A percentile compares a stretch with the other conserved stretches of the same genome.
These are phyloP conservation scores for Apis cerana DNA, from an alignment of 1,140 invertebrate genomes.

Conservation along the genomic window DNA sequence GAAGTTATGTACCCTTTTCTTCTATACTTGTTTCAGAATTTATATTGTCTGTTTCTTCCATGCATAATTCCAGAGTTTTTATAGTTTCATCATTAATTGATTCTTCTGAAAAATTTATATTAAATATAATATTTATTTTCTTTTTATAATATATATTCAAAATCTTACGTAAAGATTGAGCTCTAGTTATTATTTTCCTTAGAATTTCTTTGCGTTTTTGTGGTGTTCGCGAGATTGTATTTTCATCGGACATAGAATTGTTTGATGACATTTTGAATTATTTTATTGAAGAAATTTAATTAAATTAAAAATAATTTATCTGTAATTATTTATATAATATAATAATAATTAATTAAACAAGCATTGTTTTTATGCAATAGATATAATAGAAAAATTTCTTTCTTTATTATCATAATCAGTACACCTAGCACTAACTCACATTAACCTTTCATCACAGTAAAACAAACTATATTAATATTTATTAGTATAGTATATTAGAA, in stretches of 20 bases:
- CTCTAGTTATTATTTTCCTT: conserved; percentile 48
- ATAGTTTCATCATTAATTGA: conserved; percentile 46
- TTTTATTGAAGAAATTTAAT: conserved; percentile 1
- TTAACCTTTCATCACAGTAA: conserved; percentile 24
- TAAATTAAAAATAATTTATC: background rate
- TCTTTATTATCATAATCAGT: background rate
- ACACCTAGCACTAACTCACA: background rate
- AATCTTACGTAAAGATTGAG: conserved; percentile 59
- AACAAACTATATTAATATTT: conserved; percentile 34
- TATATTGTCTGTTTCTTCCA: conserved; percentile 63
- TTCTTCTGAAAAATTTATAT: conserved; percentile 57
- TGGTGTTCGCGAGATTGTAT: conserved; percentile 33
- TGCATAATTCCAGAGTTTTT: conserved; percentile 54
- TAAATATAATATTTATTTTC: background rate
- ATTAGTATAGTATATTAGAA: background rate
- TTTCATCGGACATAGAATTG: background rate
- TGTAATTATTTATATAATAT: background rate
- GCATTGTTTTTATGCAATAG: background rate
- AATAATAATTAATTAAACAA: background rate
- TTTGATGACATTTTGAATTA: background rate
- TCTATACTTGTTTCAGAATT: conserved; percentile 60
- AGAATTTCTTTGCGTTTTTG: conserved; percentile 60
- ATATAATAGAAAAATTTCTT: background rate
- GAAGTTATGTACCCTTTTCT: conserved; percentile 64
- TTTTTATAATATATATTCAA: background rate